These are phyloP conservation scores for Axinella damicornis DNA, from an alignment of 37 sponge, comb jelly and placozoan genomes.

Conservation along the genomic window DNA sequence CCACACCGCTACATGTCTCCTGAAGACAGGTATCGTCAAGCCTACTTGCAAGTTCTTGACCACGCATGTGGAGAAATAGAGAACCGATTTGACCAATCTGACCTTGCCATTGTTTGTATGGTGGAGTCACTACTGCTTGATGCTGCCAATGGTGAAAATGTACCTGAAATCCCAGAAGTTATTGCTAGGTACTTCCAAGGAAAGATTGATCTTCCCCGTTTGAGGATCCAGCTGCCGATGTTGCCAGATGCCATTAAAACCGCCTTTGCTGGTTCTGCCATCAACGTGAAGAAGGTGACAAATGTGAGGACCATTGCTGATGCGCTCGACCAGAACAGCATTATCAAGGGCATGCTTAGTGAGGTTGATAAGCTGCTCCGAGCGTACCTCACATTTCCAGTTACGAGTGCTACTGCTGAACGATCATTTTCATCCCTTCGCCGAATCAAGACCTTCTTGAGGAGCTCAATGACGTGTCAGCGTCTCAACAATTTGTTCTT, in stretches of 20 bases:
- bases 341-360: slow-evolving; percentile 17
- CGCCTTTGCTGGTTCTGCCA: background rate
- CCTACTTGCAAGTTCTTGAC: slow-evolving; percentile 49
- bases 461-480: too few relatives aligned
- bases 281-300: background rate
- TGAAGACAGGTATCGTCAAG: slow-evolving; percentile 36
- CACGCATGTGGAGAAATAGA: slow-evolving; percentile 43
- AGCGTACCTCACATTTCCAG: background rate
- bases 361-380: slow-evolving; percentile 23
- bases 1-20: slow-evolving; percentile 30
- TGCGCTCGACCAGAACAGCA: background rate
- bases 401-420: slow-evolving; percentile 13
- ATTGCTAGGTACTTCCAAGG: background rate
- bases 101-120: slow-evolving; percentile 16
- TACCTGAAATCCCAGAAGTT: background rate
- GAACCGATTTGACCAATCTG: slow-evolving; percentile 42
- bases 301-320: slow-evolving; percentile 27
- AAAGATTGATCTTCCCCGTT: background rate
- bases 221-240: slow-evolving; percentile 18
- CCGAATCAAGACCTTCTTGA: slow-evolving; percentile 31
- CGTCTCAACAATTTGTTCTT: too few relatives aligned
- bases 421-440: slow-evolving; percentile 46
- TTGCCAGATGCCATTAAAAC: slow-evolving; percentile 17
- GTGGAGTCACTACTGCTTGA: slow-evolving; percentile 14
- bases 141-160: too few relatives aligned